These are phyloP conservation scores for Puntigrus tetrazona DNA, from an alignment of 2,113 vertebrate species.

Conservation along the genomic window DNA sequence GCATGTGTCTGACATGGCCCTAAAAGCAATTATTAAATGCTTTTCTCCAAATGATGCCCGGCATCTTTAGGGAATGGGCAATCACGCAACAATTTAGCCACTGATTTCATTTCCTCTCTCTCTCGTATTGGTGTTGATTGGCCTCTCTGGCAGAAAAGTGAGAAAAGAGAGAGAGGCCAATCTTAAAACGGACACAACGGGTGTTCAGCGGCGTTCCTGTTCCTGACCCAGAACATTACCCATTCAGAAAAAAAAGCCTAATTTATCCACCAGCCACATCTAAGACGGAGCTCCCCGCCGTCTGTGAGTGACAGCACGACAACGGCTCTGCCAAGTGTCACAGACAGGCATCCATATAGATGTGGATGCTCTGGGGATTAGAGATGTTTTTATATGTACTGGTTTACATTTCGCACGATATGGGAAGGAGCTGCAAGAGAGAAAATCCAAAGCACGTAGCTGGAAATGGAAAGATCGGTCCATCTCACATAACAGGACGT, in stretches of 20 bases:
- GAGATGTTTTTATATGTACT: conserved; percentile 1
- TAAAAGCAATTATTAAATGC: conserved; percentile 94
- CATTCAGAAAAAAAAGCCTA: background rate
- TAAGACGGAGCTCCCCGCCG: conserved; percentile 71
- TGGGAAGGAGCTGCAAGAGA: background rate
- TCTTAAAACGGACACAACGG: background rate
- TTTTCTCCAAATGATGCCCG: conserved; percentile 88
- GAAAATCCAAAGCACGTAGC: background rate
- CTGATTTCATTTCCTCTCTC: conserved; percentile 86
- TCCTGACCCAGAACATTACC: conserved; percentile 1
- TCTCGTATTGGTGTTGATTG: conserved; percentile 47
- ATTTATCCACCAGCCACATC: conserved; percentile 2
- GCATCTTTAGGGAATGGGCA: conserved; percentile 85
- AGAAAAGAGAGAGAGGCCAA: background rate
- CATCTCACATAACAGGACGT: background rate
- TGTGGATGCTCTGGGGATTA: conserved; percentile 63
- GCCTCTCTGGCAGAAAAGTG: conserved; percentile 72
- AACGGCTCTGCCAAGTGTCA: conserved; percentile 38
- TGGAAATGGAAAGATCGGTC: conserved; percentile 1
- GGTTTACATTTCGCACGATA: background rate
- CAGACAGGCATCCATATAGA: conserved; percentile 61
- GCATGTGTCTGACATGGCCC: conserved; percentile 86
- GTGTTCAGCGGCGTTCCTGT: background rate
- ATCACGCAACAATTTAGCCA: conserved; percentile 90
- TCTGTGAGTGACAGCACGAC: background rate